Conservation (phyloP, 2,797 vertebrate species). For the Cichlasoma orientale region DNA sequence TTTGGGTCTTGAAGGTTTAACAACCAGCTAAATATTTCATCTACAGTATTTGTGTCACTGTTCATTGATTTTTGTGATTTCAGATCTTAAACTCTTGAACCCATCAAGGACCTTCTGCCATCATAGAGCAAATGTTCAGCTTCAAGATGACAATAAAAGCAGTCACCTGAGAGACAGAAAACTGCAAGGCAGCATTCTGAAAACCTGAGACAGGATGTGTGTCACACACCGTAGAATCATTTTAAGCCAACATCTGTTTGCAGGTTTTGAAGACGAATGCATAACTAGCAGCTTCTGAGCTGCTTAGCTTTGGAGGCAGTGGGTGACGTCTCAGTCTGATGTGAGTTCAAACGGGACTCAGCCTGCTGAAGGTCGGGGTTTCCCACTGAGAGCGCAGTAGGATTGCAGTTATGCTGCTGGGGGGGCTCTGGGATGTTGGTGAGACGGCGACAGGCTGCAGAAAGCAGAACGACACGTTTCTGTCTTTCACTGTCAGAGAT, state of each 20-base stretch:
- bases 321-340: background rate
- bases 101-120: too few relatives aligned
- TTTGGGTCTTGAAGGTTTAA: background rate
- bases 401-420: background rate
- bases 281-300: constrained; percentile 12
- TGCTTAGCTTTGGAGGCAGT: background rate
- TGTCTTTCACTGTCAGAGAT: background rate
- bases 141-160: background rate
- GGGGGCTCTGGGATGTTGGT: background rate
- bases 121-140: background rate
- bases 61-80: too few relatives aligned
- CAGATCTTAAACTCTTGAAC: background rate
- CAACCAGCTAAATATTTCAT: too few relatives aligned
- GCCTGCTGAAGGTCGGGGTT: background rate
- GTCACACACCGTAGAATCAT: background rate
- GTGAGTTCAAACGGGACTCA: constrained; percentile 23
- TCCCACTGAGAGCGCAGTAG: background rate
- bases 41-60: too few relatives aligned
- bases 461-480: background rate
- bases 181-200: background rate
- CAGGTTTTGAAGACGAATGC: background rate
- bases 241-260: background rate
- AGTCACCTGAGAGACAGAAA: background rate
- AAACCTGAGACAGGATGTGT: background rate
- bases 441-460: background rate